A percentile compares a stretch with the other conserved stretches of the same genome.
phyloP scores from a whole-genome alignment of 2,113 vertebrate species.

The Lagopus leucura region DNA sequence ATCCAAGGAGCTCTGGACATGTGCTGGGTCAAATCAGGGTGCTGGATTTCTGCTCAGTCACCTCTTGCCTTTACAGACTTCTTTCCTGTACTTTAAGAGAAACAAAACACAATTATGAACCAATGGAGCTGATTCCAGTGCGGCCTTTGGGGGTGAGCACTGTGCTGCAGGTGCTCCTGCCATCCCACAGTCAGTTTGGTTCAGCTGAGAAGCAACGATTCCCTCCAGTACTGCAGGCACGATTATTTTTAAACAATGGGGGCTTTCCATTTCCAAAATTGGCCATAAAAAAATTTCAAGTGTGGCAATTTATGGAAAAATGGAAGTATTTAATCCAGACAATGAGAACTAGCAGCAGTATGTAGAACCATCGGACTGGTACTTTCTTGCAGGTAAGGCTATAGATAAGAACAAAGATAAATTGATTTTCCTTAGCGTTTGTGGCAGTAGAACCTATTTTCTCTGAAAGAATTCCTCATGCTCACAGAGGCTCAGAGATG shows the following conservation, averaged over 20 bases:
- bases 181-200: fast-evolving
- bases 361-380: background rate
- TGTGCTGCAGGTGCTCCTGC: background rate
- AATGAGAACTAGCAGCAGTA: background rate
- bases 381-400: background rate
- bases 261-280: background rate
- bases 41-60: background rate
- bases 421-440: background rate
- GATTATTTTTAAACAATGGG: fast-evolving
- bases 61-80: background rate
- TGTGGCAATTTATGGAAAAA: conserved; percentile 1
- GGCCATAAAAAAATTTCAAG: background rate
- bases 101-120: background rate
- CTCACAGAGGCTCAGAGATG: background rate
- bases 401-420: conserved; percentile 1
- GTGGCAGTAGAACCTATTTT: background rate
- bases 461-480: background rate
- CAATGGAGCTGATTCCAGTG: background rate
- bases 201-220: background rate
- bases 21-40: background rate
- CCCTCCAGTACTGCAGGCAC: background rate
- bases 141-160: background rate
- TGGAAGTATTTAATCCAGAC: background rate
- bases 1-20: fast-evolving
- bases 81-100: background rate